phyloP scores from a whole-genome alignment of 2,888 invertebrate genomes.

The Hermaeophaga mercurialis region DNA sequence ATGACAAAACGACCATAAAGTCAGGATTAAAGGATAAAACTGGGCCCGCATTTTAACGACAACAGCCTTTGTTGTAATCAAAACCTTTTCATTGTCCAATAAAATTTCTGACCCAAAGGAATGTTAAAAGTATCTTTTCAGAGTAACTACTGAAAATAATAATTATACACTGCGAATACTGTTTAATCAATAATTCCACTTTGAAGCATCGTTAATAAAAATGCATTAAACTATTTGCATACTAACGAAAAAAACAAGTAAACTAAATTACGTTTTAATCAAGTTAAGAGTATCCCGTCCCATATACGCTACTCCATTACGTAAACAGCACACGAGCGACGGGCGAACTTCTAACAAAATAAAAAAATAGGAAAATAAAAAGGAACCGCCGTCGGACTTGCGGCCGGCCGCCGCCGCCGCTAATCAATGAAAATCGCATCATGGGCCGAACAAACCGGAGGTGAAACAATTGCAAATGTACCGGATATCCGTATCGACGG shows the following conservation, averaged over 20 bases:
- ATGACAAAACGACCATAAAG: neutral
- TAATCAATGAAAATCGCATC: slow-evolving; percentile 28
- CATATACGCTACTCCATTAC: too few species aligned
- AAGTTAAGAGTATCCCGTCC: too few species aligned
- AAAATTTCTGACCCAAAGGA: neutral
- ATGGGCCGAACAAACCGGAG: slow-evolving; percentile 15
- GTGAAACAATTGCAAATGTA: slow-evolving; percentile 17
- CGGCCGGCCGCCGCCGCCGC: slow-evolving; percentile 11
- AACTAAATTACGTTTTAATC: too few species aligned
- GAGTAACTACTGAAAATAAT: too few species aligned
- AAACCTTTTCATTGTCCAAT: slow-evolving; percentile 1
- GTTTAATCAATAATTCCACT: too few species aligned
- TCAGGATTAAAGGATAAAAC: slow-evolving; percentile 6
- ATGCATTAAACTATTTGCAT: too few species aligned
- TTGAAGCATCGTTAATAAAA: too few species aligned
- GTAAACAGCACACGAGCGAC: too few species aligned
- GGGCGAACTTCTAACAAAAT: too few species aligned
- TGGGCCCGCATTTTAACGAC: slow-evolving; percentile 2
- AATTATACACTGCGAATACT: too few species aligned
- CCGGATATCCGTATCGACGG: slow-evolving; percentile 25
- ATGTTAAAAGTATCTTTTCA: neutral
- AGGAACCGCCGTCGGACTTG: neutral
- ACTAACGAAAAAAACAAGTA: too few species aligned
- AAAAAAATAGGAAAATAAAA: too few species aligned
- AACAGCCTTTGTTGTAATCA: slow-evolving; percentile 1